Base-by-base conservation (phyloP, 2,113 vertebrate genomes). In the Balaenoptera acutorostrata region DNA sequence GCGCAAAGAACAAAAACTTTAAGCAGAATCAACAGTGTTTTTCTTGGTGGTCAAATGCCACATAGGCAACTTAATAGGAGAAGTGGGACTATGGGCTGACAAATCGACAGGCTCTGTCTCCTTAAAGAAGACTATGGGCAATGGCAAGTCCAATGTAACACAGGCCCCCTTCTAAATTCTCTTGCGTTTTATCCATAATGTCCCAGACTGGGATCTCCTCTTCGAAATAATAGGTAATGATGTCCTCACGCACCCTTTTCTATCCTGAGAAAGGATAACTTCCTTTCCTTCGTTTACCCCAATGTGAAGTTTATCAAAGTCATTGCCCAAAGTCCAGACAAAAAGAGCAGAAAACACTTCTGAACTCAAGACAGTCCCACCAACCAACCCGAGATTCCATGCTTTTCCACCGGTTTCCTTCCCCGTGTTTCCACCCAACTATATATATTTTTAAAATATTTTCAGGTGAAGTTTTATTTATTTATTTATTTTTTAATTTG, bases 201-300 rank as follows among this genome's bases (percentile, higher is more conserved):
- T 31, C 3, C 4, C 6, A 52, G 49, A 36, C 46, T 21, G 8
- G 9, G 9, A 59, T 31, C 57, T 36, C 14, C n/a, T 69, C 88
- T n/a, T 36, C 91, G 20, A 87, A 77, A 39, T 29, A 52, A 68
- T 31, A 71, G 66, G 27, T 69, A 63, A 68, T 14, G 5, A 84
- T 55, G 8, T 39, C 64, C 33, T 52, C 2, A 25, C 8, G 33
- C 15, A 3, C 41, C 31, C 10, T 86, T 6, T 61, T 31, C 63
- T 39, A 1, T 57, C 64, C 64, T 49, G 31, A 94, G n/a, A 64
- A 78, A 77, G 49, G 13, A 69, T 27, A n/a, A 39, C 4, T 82
- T 97, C 87, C 74, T 81, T 97, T 98, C 44, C 17, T 94, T 81
- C 17, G 41, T 41, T 52, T 39, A 61, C 5, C 31, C 57, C 4